Evolutionary conservation across 2,113 vertebrate species (phyloP).

Genomic region (Leuciscus idus): DNA sequence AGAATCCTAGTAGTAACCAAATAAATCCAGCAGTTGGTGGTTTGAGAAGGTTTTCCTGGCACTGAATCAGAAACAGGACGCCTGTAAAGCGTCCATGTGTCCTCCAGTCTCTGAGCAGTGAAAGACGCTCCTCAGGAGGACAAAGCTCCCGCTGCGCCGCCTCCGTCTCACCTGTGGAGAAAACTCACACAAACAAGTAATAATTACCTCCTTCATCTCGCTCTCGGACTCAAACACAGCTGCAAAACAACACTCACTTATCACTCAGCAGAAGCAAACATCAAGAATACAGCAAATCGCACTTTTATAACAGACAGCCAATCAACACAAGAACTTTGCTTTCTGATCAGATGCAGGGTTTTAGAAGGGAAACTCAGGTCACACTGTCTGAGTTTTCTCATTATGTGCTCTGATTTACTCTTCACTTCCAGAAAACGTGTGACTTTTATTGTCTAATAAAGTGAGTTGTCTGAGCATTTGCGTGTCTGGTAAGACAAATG

Average conservation of each 20-base stretch:
- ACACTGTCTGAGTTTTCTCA: not conserved
- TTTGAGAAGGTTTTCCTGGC: slow-evolving; percentile 14
- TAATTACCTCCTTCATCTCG: slow-evolving; percentile 19
- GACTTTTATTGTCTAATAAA: not conserved
- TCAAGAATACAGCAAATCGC: not conserved
- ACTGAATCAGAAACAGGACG: not conserved
- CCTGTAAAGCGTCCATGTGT: not conserved
- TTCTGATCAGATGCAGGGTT: not conserved
- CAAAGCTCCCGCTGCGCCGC: not conserved
- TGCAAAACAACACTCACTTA: not conserved
- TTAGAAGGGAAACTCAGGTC: not conserved
- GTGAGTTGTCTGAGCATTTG: not conserved
- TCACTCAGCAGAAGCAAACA: not conserved
- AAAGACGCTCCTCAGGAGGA: not conserved
- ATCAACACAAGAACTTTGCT: not conserved
- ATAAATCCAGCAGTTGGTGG: not conserved
- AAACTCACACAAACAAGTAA: not conserved
- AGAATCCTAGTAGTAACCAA: not conserved
- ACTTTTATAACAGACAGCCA: not conserved
- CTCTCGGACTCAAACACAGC: not conserved
- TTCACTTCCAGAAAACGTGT: not conserved
- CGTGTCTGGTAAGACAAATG: not conserved
- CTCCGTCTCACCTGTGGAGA: slow-evolving; percentile 22
- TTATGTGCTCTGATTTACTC: not conserved
- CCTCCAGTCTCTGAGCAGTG: not conserved